Evolutionary conservation across 2,113 vertebrate genomes (phyloP), one percentile per base, ranked within the genome.

Genomic region (Erythrocercus mccallii): DNA sequence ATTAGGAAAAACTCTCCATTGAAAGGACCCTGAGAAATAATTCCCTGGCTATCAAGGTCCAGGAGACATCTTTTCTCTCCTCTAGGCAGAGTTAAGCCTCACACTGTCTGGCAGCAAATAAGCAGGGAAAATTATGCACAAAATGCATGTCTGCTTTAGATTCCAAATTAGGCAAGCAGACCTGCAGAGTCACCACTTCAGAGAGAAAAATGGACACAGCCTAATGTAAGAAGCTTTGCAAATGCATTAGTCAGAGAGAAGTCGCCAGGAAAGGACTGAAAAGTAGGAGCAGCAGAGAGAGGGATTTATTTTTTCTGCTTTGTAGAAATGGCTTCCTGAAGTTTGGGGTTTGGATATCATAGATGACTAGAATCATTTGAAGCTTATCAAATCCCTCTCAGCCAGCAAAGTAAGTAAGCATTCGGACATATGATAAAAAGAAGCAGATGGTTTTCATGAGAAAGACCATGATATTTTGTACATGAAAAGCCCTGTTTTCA

Each of bases 311-410:
- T 84, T 91, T 48, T 76, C 38, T 82, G 56, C 73, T 95, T 86
- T 69, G 47, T 93, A 68, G 72, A 92, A 95, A 88, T 79, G 65
- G 48, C 53, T 96, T 94, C 77, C 58, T 72, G 70, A 94, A 81
- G 77, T 94, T 94, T 80, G 92, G 70, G 47, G 51, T 95, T 93
- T 85, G 72, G 65, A 48, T 94, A 66, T 92, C 86, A 44, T 54
- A 80, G 40, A 65, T 81, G 18, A 72, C 70, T 94, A 77, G n/a
- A 86, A 91, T 94, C 86, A 84, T 94, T 94, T 92, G 40, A 35
- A 88, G 60, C 70, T 94, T 94, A 95, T 82, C 81, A 95, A 92
- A 96, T 92, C 38, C 48, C 47, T 91, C 56, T 79, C 54, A 84
- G 44, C 22, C 56, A 80, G 54, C 47, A 82, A 93, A 95, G 69